These are phyloP conservation scores for Mycetomoellerius zeteki DNA, from an alignment of 1,140 invertebrate genomes.

Conservation along the genomic window DNA sequence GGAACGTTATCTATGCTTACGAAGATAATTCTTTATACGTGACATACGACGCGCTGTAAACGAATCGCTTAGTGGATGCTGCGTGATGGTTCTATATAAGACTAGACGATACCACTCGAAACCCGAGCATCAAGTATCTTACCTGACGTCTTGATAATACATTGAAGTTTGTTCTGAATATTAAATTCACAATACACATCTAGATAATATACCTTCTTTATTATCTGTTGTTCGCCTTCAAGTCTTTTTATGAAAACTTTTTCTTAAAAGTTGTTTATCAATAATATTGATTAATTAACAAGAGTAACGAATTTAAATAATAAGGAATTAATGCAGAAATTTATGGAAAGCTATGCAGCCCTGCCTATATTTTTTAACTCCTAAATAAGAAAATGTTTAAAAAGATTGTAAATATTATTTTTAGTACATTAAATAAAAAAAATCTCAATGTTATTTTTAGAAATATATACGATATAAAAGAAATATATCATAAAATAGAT, in stretches of 20 bases:
- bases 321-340: background rate
- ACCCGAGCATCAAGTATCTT: conserved; percentile 29
- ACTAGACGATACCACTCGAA: conserved; percentile 1
- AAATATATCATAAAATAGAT: background rate
- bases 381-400: background rate
- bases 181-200: conserved; percentile 16
- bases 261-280: background rate
- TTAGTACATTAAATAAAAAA: background rate
- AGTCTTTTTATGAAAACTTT: background rate
- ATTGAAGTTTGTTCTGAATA: background rate
- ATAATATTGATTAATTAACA: conserved; percentile 10
- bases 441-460: background rate
- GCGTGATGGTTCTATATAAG: background rate
- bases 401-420: background rate
- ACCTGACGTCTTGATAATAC: background rate
- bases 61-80: conserved; percentile 30
- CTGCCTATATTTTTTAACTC: background rate
- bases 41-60: background rate
- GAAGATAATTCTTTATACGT: conserved; percentile 44
- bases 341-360: background rate
- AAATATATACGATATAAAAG: background rate
- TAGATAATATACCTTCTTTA: background rate
- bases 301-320: background rate
- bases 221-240: background rate
- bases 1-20: conserved; percentile 21